Conservation (phyloP, 2,888 invertebrate genomes). For the Helobdella robusta region DNA sequence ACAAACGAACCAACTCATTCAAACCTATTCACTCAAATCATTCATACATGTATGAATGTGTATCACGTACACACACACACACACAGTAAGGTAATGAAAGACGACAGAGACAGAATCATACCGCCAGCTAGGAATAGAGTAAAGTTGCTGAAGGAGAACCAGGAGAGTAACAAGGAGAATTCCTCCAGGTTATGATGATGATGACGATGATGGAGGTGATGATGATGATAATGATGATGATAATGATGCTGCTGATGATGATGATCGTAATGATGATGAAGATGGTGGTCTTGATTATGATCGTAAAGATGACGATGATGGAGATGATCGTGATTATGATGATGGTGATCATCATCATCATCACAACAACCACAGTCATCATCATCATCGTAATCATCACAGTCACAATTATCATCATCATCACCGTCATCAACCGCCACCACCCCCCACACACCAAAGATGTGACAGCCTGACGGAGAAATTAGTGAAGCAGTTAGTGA, state of each 20-base stretch:
- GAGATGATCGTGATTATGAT: not conserved
- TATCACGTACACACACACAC: not conserved
- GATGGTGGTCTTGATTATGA: not conserved
- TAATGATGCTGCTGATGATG: no score
- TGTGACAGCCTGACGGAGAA: conserved; percentile 41
- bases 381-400: no score
- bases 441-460: conserved; percentile 13
- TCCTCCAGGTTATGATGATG: no score
- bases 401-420: not conserved
- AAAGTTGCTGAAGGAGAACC: conserved; percentile 41
- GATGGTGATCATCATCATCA: not conserved
- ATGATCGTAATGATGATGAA: no score
- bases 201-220: not conserved
- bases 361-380: not conserved
- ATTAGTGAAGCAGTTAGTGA: conserved; percentile 72
- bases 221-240: not conserved
- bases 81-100: conserved; percentile 23
- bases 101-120: conserved; percentile 22
- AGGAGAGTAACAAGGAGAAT: conserved; percentile 46
- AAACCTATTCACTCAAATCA: not conserved
- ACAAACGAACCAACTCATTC: not conserved
- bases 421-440: not conserved
- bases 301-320: not conserved
- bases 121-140: conserved; percentile 30
- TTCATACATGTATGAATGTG: no score